Base-by-base conservation (phyloP, 2,797 vertebrate genomes). In the Pristis pectinata region DNA sequence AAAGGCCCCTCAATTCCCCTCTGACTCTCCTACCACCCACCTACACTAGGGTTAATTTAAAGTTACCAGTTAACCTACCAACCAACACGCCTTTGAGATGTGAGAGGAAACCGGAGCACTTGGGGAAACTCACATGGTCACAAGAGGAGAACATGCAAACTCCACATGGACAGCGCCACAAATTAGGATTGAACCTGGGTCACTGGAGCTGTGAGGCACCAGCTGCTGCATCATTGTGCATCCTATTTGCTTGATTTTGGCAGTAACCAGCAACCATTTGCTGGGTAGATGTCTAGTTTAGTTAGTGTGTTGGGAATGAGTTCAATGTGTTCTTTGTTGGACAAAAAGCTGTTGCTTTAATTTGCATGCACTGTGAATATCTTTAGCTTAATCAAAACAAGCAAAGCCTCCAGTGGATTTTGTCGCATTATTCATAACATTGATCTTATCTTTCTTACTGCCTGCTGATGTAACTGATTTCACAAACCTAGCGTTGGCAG, bases 361-460 rank as follows among this genome's bases (percentile, higher is more conserved):
- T 49, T 93, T 93, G 67, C 91, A 67, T 49, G 61, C 13, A 37
- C 67, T 34, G 24, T 93, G 61, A 70, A 72, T 49, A 93, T 93
- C 37, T 93, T 34, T 30, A 72, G 44, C 93, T 72, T 72, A 70
- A 72, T 93, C 91, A 93, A 70, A 72, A 70, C 67, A 72, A 72
- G 17, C 91, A 93, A 34, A 49, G 41, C 67, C 64, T 49, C 27
- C 0, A 6, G 41, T 72, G 64, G 34, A 91, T 91, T 91, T 64
- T 37, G 87, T 91, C n/a, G 7, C 34, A 10, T 91, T 64, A 91
- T 24, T 64, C n/a, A 37, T 61, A n/a, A n/a, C 70, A 59, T 56
- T 30, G 34, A 87, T 59, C 34, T 87, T 30, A 85, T 11, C 82
- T 24, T 83, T 49, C 41, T 83, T 13, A 56, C 17, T 59, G 53